Evolutionary conservation across 2,888 invertebrate species (phyloP).

Genomic region (Lymantria monacha): DNA sequence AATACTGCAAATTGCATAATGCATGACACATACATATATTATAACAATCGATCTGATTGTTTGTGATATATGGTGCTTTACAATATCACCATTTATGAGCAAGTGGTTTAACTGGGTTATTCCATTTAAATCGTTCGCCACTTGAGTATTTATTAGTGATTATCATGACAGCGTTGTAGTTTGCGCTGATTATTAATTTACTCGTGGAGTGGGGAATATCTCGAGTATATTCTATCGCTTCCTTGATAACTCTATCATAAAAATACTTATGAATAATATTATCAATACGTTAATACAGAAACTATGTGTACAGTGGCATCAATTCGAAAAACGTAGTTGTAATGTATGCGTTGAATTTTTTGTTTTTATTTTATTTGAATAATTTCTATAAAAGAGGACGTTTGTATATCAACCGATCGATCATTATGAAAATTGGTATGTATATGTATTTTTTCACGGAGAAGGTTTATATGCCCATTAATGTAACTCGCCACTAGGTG

Average conservation of each 20-base stretch:
- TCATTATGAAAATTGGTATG: too few species aligned
- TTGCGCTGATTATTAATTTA: slow-evolving; percentile 61
- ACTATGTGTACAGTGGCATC: too few species aligned
- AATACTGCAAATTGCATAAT: slow-evolving; percentile 68
- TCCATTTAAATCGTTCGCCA: slow-evolving; percentile 65
- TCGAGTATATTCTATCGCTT: slow-evolving; percentile 53
- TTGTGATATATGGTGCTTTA: slow-evolving; percentile 41
- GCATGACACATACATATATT: slow-evolving; percentile 51
- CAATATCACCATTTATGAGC: slow-evolving; percentile 52
- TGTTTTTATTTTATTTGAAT: too few species aligned
- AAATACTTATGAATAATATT: slow-evolving; percentile 32
- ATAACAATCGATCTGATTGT: slow-evolving; percentile 60
- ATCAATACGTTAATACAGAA: slow-evolving; percentile 7
- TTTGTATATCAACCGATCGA: too few species aligned
- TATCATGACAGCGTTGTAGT: slow-evolving; percentile 67
- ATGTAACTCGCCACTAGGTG: too few species aligned
- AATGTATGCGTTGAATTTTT: too few species aligned
- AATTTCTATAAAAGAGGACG: too few species aligned
- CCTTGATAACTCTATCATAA: slow-evolving; percentile 40
- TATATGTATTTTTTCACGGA: too few species aligned
- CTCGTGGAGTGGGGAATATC: slow-evolving; percentile 57
- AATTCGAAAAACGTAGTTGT: too few species aligned
- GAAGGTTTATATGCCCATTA: too few species aligned
- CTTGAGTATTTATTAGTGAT: slow-evolving; percentile 74
- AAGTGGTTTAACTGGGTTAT: slow-evolving; percentile 75